Evolutionary conservation across 2,888 invertebrate species (phyloP).

Genomic region (Morpho achilles): DNA sequence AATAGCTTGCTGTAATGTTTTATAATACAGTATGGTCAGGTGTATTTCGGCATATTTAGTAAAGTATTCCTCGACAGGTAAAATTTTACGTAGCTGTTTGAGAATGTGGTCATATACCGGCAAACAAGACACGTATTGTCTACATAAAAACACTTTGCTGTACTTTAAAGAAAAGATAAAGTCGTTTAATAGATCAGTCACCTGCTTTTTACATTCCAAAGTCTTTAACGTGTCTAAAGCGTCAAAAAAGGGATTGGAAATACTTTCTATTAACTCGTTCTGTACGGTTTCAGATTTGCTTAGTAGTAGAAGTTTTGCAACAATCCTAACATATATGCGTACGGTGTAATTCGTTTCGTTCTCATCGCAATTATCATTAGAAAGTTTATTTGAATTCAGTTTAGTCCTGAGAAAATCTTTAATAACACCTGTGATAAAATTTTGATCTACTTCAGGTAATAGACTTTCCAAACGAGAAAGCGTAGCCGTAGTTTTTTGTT

Average conservation of each 20-base stretch:
- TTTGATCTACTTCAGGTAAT: constrained; percentile 33
- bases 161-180: constrained; percentile 40
- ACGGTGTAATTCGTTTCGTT: constrained; percentile 1
- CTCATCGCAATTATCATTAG: background rate
- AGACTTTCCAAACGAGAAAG: constrained; percentile 36
- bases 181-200: constrained; percentile 28
- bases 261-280: constrained; percentile 31
- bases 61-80: constrained; percentile 45
- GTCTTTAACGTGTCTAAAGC: constrained; percentile 29
- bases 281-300: constrained; percentile 36
- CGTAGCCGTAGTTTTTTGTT: constrained; percentile 27
- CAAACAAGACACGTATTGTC: constrained; percentile 38
- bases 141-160: constrained; percentile 41
- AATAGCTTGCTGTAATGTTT: constrained; percentile 40
- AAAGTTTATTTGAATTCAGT: constrained; percentile 26
- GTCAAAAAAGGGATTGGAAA: constrained; percentile 41
- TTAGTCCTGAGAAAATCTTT: constrained; percentile 29
- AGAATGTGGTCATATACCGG: constrained; percentile 42
- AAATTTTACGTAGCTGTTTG: constrained; percentile 35
- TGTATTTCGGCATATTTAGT: constrained; percentile 39
- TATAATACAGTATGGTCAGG: constrained; percentile 49
- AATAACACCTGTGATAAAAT: constrained; percentile 33
- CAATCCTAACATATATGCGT: constrained; percentile 36
- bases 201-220: constrained; percentile 9
- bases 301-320: constrained; percentile 44